These are phyloP conservation scores for Chaetogeoica ovagalla DNA, from an alignment of 2,888 invertebrate genomes.

Conservation along the genomic window DNA sequence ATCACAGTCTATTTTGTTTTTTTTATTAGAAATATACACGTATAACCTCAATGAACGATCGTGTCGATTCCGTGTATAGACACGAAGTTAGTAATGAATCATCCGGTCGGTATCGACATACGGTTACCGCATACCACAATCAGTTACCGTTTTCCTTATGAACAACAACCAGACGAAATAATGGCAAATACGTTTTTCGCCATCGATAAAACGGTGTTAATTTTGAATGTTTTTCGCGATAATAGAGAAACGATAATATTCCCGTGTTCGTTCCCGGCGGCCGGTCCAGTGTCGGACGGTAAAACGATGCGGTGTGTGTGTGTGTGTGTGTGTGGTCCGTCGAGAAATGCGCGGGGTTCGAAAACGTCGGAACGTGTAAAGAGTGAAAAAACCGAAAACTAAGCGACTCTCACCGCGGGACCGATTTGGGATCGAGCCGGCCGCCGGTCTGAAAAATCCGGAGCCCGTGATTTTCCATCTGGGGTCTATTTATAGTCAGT, in stretches of 20 bases:
- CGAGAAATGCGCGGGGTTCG: too few relatives aligned
- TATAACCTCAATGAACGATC: neutral
- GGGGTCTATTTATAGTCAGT: slow-evolving; percentile 35
- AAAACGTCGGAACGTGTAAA: too few relatives aligned
- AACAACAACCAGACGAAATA: neutral
- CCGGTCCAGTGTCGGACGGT: neutral
- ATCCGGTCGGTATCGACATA: too few relatives aligned
- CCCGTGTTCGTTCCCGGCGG: neutral
- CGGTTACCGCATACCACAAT: too few relatives aligned
- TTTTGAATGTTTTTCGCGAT: slow-evolving; percentile 1
- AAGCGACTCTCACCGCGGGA: neutral
- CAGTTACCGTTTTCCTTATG: too few relatives aligned
- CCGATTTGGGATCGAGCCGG: slow-evolving; percentile 17
- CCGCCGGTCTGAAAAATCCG: neutral
- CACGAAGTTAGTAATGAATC: slow-evolving; percentile 7
- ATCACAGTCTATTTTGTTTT: too few relatives aligned
- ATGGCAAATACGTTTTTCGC: neutral
- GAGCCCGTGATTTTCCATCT: neutral
- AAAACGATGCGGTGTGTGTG: too few relatives aligned
- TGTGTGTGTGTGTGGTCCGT: too few relatives aligned
- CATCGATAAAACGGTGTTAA: slow-evolving; percentile 8
- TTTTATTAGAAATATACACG: too few relatives aligned
- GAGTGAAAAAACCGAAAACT: neutral
- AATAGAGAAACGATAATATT: neutral
- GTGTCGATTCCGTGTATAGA: neutral